Base-by-base conservation (phyloP, 2,797 vertebrate genomes). In the Ptychadena robeensis region DNA sequence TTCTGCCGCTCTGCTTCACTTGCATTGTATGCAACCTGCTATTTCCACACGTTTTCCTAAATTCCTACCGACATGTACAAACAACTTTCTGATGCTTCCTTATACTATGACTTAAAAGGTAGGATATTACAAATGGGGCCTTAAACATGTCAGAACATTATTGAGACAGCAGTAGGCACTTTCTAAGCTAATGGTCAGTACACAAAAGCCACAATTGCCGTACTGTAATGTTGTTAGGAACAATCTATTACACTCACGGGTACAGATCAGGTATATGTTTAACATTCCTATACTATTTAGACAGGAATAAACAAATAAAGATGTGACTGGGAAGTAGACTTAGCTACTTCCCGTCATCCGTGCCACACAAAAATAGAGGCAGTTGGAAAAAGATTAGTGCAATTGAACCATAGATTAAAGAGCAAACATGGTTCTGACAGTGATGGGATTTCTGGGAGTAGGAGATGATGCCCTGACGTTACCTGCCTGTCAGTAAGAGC, bases 81-180 rank as follows among this genome's bases (percentile, higher is more conserved):
- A 87, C 70, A 84, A 14, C 81, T 31, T n/a, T 83, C 74, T 87
- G n/a, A 63, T 27, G 79, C 30, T 82, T 83, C 83, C 30, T 86
- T 12, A 63, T 35, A 28, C 28, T 27, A 85, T 67, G 71, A 82
- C 73, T 87, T 80, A 86, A 79, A 85, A 67, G 28, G 85, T 40
- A 61, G 87, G 83, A 88, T 89, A 88, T 11, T 83, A 83, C 65
- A 83, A 73, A 82, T 73, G 74, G 87, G 86, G 66, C 79, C 65
- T 86, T 40, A 48, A 30, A 73, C 67, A 8, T 78, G 78, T 83
- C 85, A 86, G 57, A 63, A 85, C 87, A 82, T 70, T 82, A 63
- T 25, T 48, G 79, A 89, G 89, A 84, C 83, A 76, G 34, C 61
- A 57, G 31, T 79, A 85, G 79, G 87, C 69, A 87, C 71, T 80